Evolutionary conservation across 1,140 invertebrate species (phyloP).

Genomic region (Coelopa frigida): DNA sequence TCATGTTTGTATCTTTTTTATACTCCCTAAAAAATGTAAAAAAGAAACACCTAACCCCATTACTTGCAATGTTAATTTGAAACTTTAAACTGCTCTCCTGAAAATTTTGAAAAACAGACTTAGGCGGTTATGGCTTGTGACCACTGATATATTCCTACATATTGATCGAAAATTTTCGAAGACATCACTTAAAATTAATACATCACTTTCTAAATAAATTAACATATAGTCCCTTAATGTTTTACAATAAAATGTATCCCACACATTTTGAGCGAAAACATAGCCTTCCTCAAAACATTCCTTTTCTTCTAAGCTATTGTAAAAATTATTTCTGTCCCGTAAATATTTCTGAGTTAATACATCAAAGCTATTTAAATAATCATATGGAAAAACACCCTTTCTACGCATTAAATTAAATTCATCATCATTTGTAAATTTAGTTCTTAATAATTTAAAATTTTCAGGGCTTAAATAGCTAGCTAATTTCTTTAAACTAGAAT

Average conservation of each 20-base stretch:
- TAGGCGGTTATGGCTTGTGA: no score
- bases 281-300: slow-evolving; percentile 37
- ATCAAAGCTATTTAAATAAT: slow-evolving; percentile 27
- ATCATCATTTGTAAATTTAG: slow-evolving; percentile 16
- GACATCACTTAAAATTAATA: slow-evolving; percentile 42
- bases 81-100: no score
- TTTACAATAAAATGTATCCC: slow-evolving; percentile 41
- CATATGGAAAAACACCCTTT: slow-evolving; percentile 36
- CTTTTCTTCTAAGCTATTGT: slow-evolving; percentile 28
- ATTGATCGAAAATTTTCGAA: slow-evolving; percentile 46
- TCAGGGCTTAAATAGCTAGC: slow-evolving; percentile 23
- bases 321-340: slow-evolving; percentile 33
- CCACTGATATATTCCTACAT: slow-evolving; percentile 22
- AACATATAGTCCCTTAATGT: slow-evolving; percentile 42
- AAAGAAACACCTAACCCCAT: no score
- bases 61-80: no score
- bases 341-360: slow-evolving; percentile 32
- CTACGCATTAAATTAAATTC: slow-evolving; percentile 27
- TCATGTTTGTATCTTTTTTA: no score
- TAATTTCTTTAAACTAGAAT: slow-evolving; percentile 18
- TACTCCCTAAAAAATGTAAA: no score
- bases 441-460: slow-evolving; percentile 26
- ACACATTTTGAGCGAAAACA: slow-evolving; percentile 42
- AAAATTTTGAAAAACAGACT: no score
- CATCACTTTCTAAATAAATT: slow-evolving; percentile 43